These are phyloP conservation scores for Meloidogyne chitwoodi DNA, from an alignment of 1,140 invertebrate species.

Conservation along the genomic window DNA sequence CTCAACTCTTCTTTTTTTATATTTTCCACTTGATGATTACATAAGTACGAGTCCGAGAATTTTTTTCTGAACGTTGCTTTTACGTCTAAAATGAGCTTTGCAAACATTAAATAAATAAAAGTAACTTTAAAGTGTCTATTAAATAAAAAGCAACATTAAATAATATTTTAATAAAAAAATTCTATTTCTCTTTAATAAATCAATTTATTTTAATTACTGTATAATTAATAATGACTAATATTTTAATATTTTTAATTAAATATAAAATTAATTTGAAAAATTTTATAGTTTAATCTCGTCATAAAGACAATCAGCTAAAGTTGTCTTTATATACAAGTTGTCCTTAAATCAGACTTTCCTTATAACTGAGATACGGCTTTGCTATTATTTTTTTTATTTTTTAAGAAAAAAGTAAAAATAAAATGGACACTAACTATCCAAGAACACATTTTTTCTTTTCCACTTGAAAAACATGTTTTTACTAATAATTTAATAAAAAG, in stretches of 20 bases:
- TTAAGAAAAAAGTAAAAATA: no score
- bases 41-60: background rate
- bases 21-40: background rate
- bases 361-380: no score
- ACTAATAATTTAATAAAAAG: no score
- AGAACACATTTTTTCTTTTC: no score
- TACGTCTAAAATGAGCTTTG: background rate
- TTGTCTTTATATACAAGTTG: no score
- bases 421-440: no score
- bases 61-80: background rate
- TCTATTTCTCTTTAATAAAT: background rate
- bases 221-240: background rate
- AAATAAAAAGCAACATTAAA: background rate
- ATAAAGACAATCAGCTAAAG: no score
- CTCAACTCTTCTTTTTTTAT: background rate
- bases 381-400: no score
- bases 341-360: no score
- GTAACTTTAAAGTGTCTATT: background rate
- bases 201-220: background rate
- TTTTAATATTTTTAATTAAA: background rate
- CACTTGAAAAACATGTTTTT: no score
- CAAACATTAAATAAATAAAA: background rate
- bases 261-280: no score
- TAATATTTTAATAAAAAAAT: background rate
- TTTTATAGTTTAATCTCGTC: no score